Conservation (phyloP, 2,797 vertebrate species). For the Lindbergichthys nudifrons region DNA sequence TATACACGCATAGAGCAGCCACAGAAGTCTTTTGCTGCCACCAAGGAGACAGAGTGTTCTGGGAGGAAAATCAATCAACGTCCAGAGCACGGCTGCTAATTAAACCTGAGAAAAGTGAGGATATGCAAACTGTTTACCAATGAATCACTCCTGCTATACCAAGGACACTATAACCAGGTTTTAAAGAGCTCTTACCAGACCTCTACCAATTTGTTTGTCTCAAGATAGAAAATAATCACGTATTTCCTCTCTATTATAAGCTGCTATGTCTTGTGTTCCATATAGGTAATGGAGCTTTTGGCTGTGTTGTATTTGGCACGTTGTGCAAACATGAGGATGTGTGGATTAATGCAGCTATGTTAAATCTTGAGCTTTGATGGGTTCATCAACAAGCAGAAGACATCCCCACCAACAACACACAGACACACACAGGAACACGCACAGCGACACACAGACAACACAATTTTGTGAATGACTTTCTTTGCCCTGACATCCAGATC, state of each 20-base stretch:
- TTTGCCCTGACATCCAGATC: slow-evolving; percentile 53
- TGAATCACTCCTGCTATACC: slow-evolving; percentile 47
- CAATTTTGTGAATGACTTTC: slow-evolving; percentile 47
- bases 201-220: slow-evolving; percentile 28
- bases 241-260: slow-evolving; percentile 6
- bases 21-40: slow-evolving; percentile 34
- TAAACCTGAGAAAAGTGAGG: slow-evolving; percentile 65
- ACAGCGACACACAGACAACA: slow-evolving; percentile 22
- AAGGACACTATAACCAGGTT: slow-evolving; percentile 36
- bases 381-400: slow-evolving; percentile 55
- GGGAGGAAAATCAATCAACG: slow-evolving; percentile 70
- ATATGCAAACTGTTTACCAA: slow-evolving; percentile 66
- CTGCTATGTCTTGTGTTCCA: slow-evolving; percentile 18
- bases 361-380: slow-evolving; percentile 70
- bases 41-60: slow-evolving; percentile 51
- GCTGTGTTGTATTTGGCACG: slow-evolving; percentile 30
- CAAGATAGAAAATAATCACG: slow-evolving; percentile 23
- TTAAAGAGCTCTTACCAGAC: slow-evolving; percentile 25
- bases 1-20: slow-evolving; percentile 27
- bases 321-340: slow-evolving; percentile 49
- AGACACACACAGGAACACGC: not conserved
- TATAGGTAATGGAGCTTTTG: slow-evolving; percentile 25
- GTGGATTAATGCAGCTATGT: slow-evolving; percentile 50
- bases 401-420: not conserved
- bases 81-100: slow-evolving; percentile 63